A percentile compares a stretch with the other conserved stretches of the same genome.
phyloP scores from a whole-genome alignment of 2,797 vertebrate genomes.

The Typhlichthys subterraneus region DNA sequence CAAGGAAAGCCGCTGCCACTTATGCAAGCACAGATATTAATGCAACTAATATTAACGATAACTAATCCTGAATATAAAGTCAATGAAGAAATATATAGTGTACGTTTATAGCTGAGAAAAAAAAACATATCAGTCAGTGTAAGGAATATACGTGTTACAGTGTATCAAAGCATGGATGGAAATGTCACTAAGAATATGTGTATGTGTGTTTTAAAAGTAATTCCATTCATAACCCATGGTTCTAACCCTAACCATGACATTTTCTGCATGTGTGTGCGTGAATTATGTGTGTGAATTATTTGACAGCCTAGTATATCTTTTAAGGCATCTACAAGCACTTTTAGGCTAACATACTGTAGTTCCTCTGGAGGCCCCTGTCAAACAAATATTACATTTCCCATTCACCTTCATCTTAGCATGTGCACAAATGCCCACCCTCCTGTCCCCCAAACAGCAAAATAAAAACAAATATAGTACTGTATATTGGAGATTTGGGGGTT shows the following conservation, averaged over 20 bases:
- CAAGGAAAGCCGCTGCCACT: slow-evolving; percentile 18
- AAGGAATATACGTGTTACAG: slow-evolving; percentile 20
- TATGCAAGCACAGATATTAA: slow-evolving; percentile 12
- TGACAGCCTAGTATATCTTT: background rate
- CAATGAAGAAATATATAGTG: background rate
- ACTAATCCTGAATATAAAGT: slow-evolving; percentile 16
- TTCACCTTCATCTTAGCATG: slow-evolving; percentile 7
- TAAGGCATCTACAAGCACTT: background rate
- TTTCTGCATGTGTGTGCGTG: slow-evolving; percentile 11
- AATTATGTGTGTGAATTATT: no score
- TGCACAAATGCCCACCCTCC: background rate
- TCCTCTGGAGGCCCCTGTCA: no score
- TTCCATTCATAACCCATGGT: background rate
- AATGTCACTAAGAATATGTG: slow-evolving; percentile 14
- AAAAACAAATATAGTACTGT: slow-evolving; percentile 30
- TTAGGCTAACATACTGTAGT: no score
- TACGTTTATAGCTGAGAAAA: slow-evolving; percentile 25
- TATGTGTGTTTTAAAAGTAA: slow-evolving; percentile 1
- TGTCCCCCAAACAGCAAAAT: slow-evolving; percentile 19
- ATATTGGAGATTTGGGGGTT: slow-evolving; percentile 10
- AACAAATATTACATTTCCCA: slow-evolving; percentile 9
- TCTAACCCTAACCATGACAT: background rate
- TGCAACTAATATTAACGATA: slow-evolving; percentile 10
- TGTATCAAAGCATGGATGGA: slow-evolving; percentile 30
- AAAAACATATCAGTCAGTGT: slow-evolving; percentile 15